These are phyloP conservation scores for Dryoscopus gambensis DNA, from an alignment of 2,113 vertebrate species.

Conservation along the genomic window DNA sequence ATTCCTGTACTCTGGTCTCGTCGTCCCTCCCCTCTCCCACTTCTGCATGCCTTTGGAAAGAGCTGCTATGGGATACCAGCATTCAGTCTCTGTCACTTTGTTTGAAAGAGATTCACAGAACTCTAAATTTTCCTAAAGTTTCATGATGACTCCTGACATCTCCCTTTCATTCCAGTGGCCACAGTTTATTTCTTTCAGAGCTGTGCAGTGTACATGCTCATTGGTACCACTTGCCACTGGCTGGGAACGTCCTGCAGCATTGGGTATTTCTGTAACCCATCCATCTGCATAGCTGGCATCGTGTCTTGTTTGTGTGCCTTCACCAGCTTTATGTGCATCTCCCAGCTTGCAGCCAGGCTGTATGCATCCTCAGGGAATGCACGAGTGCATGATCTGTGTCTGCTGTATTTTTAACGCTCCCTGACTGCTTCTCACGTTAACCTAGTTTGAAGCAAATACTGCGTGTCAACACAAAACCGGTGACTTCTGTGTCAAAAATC, in stretches of 20 bases:
- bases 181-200: not conserved
- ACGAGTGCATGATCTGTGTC: not conserved
- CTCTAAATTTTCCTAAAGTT: not conserved
- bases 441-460: not conserved
- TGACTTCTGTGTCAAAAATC: not conserved
- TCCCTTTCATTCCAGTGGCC: not conserved
- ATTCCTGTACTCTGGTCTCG: not conserved
- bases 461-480: not conserved
- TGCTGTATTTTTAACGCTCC: not conserved
- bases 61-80: not conserved
- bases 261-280: not conserved
- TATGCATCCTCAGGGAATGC: not conserved
- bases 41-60: not conserved
- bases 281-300: not conserved
- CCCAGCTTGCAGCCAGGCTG: not conserved
- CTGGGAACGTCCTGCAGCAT: not conserved
- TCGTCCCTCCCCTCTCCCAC: not conserved
- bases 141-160: not conserved
- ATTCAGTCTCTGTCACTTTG: not conserved
- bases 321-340: not conserved
- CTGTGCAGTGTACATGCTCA: not conserved
- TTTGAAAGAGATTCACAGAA: not conserved
- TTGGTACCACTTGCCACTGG: not conserved
- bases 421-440: constrained; percentile 20
- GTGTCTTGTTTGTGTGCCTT: not conserved